Conservation (phyloP, 2,113 vertebrate genomes). For the Notothenia rossii region DNA sequence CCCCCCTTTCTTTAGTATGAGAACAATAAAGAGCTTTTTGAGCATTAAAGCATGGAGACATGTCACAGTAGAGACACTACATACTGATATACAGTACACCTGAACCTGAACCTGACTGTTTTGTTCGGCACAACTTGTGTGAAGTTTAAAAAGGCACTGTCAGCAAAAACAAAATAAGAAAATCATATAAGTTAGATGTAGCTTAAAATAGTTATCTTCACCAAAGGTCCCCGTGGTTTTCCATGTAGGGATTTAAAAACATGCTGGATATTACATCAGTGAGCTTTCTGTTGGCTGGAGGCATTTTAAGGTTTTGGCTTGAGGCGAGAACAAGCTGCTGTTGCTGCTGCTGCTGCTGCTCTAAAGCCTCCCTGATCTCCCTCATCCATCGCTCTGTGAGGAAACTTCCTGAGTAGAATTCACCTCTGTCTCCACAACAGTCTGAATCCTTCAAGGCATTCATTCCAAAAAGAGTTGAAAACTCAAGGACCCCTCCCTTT, state of each 20-base stretch:
- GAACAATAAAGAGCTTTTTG: too few relatives aligned
- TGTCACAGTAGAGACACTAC: too few relatives aligned
- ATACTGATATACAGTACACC: too few relatives aligned
- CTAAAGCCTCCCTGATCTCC: constrained; percentile 3
- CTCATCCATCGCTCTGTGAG: neutral
- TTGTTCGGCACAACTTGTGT: too few relatives aligned
- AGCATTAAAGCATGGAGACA: too few relatives aligned
- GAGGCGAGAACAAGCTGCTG: neutral
- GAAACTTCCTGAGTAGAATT: neutral
- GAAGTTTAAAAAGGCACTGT: too few relatives aligned
- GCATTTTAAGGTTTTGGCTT: neutral
- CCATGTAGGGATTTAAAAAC: neutral
- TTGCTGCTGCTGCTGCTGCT: neutral
- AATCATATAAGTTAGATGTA: too few relatives aligned
- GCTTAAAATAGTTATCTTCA: neutral
- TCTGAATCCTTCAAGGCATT: neutral
- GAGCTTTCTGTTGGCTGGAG: neutral
- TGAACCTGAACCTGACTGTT: too few relatives aligned
- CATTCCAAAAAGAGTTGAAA: neutral
- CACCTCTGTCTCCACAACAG: neutral
- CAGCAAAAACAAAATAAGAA: too few relatives aligned
- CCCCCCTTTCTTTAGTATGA: too few relatives aligned
- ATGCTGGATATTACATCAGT: neutral
- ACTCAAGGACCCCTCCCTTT: neutral
- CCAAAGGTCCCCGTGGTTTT: neutral